Base-by-base conservation (phyloP, 1,140 invertebrate species). In the Achatina immaculata region DNA sequence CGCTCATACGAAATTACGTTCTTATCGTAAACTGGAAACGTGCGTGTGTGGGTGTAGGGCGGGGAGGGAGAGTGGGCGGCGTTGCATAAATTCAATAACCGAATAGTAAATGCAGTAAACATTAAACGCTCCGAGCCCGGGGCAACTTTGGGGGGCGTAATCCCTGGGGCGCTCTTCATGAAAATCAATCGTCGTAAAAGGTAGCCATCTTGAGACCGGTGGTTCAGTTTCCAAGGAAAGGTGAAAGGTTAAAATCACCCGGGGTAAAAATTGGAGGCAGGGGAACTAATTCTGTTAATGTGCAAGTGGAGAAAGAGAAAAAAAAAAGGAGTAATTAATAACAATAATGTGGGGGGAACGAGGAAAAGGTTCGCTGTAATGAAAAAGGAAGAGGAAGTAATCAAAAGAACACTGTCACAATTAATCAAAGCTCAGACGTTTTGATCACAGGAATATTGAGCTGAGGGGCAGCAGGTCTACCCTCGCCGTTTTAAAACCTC, bases 271-370 rank as follows among this genome's bases (percentile, higher is more conserved):
- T 34, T 77, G 16, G 51, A 43, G 75, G 16, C 38, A 72, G 45
- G 40, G 36, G 75, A 77, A 55, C 75, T 65, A 77, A 77, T 77
- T 77, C 75, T 28, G 58, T 55, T 65, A 77, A 77, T 77, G 75
- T 77, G 75, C 34, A 62, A 43, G 75, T n/a, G 75, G 2, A 48
- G 28, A 66, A 38, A 75, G 28, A n/a, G n/a, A n/a, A n/a, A n/a
- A n/a, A n/a, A 43, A 3, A n/a, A 38, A 65, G 75, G 55, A 38
- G 75, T 77, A 77, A 77, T 77, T 77, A 77, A 77, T 77, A 43
- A 77, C 42, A 77, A 31, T n/a, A n/a, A n/a, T n/a, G n/a, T 31
- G 51, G 7, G 38, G 36, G 4, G 55, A 3, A 72, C 38, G 9
- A 9, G 24, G 38, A 34, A 65, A 14, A 42, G 72, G 7, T 58